phyloP scores from a whole-genome alignment of 2,888 invertebrate species.

The Himalopsyche japonica region DNA sequence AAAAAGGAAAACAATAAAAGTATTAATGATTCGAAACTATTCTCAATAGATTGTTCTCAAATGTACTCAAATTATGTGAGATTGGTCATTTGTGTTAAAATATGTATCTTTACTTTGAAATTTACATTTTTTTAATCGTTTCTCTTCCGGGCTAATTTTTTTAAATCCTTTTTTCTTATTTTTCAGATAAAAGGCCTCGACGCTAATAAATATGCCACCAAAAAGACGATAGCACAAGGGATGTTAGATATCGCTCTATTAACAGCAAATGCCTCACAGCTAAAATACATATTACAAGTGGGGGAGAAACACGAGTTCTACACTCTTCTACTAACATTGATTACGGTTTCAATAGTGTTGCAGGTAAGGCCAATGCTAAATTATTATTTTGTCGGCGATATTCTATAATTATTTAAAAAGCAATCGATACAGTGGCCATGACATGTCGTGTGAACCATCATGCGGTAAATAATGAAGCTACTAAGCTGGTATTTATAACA shows the following conservation, averaged over 20 bases:
- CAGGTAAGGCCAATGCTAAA: slow-evolving; percentile 66
- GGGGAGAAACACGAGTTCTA: slow-evolving; percentile 87
- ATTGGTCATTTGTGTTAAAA: too few relatives aligned
- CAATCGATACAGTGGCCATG: not conserved
- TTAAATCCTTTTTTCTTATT: not conserved
- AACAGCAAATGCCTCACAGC: slow-evolving; percentile 86
- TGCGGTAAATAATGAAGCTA: not conserved
- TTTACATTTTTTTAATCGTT: too few relatives aligned
- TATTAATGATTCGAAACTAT: too few relatives aligned
- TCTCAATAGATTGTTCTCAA: too few relatives aligned
- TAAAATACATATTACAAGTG: slow-evolving; percentile 84
- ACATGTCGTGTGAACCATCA: not conserved
- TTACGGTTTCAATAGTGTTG: slow-evolving; percentile 79
- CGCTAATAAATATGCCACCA: slow-evolving; percentile 87
- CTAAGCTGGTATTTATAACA: not conserved
- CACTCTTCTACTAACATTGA: slow-evolving; percentile 75
- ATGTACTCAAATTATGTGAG: too few relatives aligned
- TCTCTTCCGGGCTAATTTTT: too few relatives aligned
- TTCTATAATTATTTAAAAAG: not conserved
- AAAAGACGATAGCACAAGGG: slow-evolving; percentile 90
- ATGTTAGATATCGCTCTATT: slow-evolving; percentile 86
- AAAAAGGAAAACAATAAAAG: too few relatives aligned
- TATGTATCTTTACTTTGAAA: too few relatives aligned
- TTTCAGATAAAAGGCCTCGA: slow-evolving; percentile 74
- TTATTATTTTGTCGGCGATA: not conserved